Evolutionary conservation across 35 echinoderm and acorn worm species (phyloP), one percentile per base, ranked within the genome.

Genomic region (Amphiura filiformis): DNA sequence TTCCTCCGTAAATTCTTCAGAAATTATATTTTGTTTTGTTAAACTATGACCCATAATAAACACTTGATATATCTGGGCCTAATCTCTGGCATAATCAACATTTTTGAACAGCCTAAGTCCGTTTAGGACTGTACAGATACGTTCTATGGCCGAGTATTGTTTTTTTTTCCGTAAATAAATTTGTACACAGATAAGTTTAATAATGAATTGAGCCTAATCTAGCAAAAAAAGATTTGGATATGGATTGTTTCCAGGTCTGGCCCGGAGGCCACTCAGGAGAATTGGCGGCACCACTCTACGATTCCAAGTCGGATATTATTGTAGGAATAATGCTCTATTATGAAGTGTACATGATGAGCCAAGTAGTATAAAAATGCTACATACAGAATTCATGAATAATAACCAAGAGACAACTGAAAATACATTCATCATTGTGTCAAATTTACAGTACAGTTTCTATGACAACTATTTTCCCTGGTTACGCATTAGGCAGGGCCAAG

Each of bases 101-200:
- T 70, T 70, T 4, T 4, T 30, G 26, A 3, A 18, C 61, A 70
- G 61, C 61, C 61, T 11, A 11, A 2, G 28, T 70, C 61, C 28
- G 61, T 2, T 70, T 70, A 70, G 15, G 15, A 23, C 61, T 70
- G 61, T 70, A 70, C 61, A 70, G 26, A 70, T 70, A 30, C 7
- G n/a, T n/a, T n/a, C 3, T 70, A 70, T 3, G 61, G 61, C 61
- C 61, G 7, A 70, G 20, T 70, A 5, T 26, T 18, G 1, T 26
- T 26, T 70, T 30, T 70, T 70, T 26, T 15, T 15, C 26, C 17
- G 17, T 47, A 9, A 47, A 47, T 47, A 47, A 70, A 13, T 70
- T 70, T 70, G 61, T 70, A 70, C 61, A 70, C 61, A 70, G 61
- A 70, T 23, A 70, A 70, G 26, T n/a, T n/a, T 70, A 70, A 70